phyloP scores from a whole-genome alignment of 2,797 vertebrate genomes.

The Pempheris klunzingeri region DNA sequence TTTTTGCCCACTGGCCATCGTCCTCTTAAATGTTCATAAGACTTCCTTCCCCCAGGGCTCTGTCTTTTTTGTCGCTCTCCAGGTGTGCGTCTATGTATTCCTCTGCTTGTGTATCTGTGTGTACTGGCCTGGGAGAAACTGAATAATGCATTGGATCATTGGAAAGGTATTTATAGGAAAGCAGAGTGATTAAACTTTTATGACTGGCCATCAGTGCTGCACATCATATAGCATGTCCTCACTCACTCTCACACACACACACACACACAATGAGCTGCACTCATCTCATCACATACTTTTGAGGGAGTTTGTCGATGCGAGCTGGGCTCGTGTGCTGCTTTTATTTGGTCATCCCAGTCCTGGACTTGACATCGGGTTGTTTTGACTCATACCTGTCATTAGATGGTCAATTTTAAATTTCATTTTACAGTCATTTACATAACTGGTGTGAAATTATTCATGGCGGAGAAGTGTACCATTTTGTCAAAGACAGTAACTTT shows the following conservation, averaged over 20 bases:
- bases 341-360: neutral
- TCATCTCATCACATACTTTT: slow-evolving; percentile 40
- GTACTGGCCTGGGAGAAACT: slow-evolving; percentile 64
- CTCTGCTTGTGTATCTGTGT: slow-evolving; percentile 27
- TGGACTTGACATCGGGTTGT: neutral
- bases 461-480: slow-evolving; percentile 19
- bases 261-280: slow-evolving; percentile 25
- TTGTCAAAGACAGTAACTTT: slow-evolving; percentile 32
- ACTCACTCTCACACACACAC: slow-evolving; percentile 22
- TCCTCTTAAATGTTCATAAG: slow-evolving; percentile 62
- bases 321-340: slow-evolving; percentile 19
- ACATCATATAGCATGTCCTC: slow-evolving; percentile 65
- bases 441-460: slow-evolving; percentile 40
- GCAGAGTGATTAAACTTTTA: slow-evolving; percentile 83
- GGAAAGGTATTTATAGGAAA: slow-evolving; percentile 86
- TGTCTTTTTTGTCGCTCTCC: slow-evolving; percentile 47
- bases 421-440: neutral
- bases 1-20: slow-evolving; percentile 53
- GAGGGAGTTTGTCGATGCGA: slow-evolving; percentile 32
- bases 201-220: slow-evolving; percentile 71
- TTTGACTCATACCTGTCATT: slow-evolving; percentile 8
- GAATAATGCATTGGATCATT: slow-evolving; percentile 86
- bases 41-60: slow-evolving; percentile 40
- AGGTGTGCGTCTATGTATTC: slow-evolving; percentile 58
- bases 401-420: neutral